Evolutionary conservation across 1,140 invertebrate species (phyloP).

Genomic region (Oryctes rhinoceros): DNA sequence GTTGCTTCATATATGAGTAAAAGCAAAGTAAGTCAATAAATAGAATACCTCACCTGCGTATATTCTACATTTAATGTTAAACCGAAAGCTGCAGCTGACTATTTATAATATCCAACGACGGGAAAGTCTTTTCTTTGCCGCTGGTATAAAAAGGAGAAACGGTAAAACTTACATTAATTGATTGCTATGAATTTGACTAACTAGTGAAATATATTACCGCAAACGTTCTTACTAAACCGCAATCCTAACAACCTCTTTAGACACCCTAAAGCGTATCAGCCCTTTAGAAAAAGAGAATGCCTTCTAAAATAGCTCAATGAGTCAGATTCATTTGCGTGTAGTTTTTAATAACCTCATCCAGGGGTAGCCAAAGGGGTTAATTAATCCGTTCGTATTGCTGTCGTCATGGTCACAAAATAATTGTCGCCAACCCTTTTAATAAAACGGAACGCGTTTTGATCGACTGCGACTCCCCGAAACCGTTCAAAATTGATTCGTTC

Average conservation of each 20-base stretch:
- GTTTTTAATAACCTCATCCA: constrained; percentile 56
- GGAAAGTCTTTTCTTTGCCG: too few relatives aligned
- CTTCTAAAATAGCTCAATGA: constrained; percentile 48
- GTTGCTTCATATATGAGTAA: too few relatives aligned
- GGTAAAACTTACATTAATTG: too few relatives aligned
- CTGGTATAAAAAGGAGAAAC: too few relatives aligned
- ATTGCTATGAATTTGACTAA: not conserved
- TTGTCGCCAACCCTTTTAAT: constrained; percentile 51
- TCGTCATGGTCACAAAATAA: constrained; percentile 58
- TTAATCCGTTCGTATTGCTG: constrained; percentile 54
- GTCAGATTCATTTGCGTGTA: constrained; percentile 57
- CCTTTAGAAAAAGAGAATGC: not conserved
- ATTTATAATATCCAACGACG: too few relatives aligned
- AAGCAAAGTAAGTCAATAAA: too few relatives aligned
- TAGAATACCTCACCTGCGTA: too few relatives aligned
- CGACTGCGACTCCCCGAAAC: constrained; percentile 36
- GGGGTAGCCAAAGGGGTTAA: constrained; percentile 55
- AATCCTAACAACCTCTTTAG: not conserved
- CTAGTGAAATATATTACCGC: not conserved
- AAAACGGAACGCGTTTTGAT: constrained; percentile 44
- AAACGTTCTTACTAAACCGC: not conserved
- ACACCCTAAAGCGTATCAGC: constrained; percentile 25
- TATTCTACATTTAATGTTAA: too few relatives aligned
- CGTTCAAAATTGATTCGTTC: constrained; percentile 46
- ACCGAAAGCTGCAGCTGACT: too few relatives aligned